A percentile compares a stretch with the other conserved stretches of the same genome.
Conservation (phyloP, 2,797 vertebrate species). For the Heliangelus exortis region DNA sequence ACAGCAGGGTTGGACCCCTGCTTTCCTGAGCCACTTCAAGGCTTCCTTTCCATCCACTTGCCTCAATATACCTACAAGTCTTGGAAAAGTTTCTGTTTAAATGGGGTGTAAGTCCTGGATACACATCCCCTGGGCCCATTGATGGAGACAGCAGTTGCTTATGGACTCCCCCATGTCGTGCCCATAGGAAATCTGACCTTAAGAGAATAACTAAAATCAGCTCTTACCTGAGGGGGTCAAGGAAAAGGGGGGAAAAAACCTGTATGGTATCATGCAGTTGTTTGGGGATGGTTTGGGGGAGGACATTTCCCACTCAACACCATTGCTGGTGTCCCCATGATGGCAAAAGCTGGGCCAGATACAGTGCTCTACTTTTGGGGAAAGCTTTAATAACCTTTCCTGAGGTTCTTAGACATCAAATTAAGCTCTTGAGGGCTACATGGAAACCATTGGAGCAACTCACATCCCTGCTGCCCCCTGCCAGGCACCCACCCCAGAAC, state of each 20-base stretch:
- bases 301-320: neutral
- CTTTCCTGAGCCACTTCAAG: neutral
- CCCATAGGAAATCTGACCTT: neutral
- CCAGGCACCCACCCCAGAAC: neutral
- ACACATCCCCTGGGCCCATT: neutral
- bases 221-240: neutral
- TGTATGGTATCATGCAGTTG: accelerated
- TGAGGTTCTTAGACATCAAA: neutral
- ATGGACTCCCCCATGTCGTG: accelerated
- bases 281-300: neutral
- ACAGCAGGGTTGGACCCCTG: neutral
- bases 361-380: accelerated
- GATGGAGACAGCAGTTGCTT: neutral
- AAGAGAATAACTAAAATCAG: accelerated
- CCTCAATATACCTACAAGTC: neutral
- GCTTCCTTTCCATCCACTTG: neutral
- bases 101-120: accelerated
- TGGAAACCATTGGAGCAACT: neutral
- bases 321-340: neutral
- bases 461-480: accelerated
- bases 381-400: neutral
- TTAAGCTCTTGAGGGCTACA: accelerated
- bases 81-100: neutral
- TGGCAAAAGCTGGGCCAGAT: accelerated
- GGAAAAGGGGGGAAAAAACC: neutral